Base-by-base conservation (phyloP, 2,888 invertebrate species). In the Fabriciana adippe region DNA sequence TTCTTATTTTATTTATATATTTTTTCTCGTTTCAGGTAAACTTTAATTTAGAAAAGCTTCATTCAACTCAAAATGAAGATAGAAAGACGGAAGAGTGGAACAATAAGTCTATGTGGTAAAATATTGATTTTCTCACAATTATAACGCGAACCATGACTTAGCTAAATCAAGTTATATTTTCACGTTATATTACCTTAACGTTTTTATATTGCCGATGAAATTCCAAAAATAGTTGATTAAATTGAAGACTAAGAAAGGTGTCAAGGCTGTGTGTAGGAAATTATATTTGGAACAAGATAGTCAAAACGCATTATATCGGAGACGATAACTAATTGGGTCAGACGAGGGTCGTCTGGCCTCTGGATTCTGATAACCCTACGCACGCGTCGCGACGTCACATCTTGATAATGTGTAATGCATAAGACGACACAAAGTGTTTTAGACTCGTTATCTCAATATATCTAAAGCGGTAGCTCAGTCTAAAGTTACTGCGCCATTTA, bases 251-350 rank as follows among this genome's bases (percentile, higher is more conserved):
- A 69, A 56, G 26, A 76, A 70, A 69, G 67, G 73, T 73, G 78
- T 76, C 80, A 85, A 84, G 81, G 84, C 84, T 77, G 74, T 66
- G 74, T 74, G 71, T 72, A 55, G 67, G 70, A 55, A 65, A 60
- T 72, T 64, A 65, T 55, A 55, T 69, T 71, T 65, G 60, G 67
- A 62, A 57, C 60, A 56, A 68, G 71, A 71, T 73, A 69, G 71
- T 70, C 73, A 70, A 66, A 73, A 71, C 73, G 71, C 62, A 73
- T 69, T 81, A 76, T 79, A 81, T 76, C 77, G 76, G 74, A 76
- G 73, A 72, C 76, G 87, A 88, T 89, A 89, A 83, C 76, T 84
- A 91, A 90, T 86, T 91, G 80, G 90, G 90, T 86, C 87, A 85
- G 81, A 84, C 81, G 79, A 75, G 83, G 89, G 89, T 88, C 86